These are phyloP conservation scores for Acyrthosiphon pisum DNA, from an alignment of 1,140 invertebrate genomes.

Conservation along the genomic window DNA sequence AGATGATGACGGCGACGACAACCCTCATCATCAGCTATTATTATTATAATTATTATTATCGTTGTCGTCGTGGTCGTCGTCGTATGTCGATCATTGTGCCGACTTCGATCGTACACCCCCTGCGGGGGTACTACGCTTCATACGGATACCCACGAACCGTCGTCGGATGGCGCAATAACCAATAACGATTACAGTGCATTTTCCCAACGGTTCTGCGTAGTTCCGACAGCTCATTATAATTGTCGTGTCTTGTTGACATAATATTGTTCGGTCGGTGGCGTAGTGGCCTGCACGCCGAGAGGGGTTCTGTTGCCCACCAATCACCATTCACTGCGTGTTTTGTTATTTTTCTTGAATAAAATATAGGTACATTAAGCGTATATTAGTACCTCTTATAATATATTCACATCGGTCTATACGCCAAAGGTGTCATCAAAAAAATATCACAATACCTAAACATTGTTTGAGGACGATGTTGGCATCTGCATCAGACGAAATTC, in stretches of 20 bases:
- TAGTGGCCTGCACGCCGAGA: neutral
- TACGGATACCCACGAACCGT: neutral
- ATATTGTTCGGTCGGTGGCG: neutral
- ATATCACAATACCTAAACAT: neutral
- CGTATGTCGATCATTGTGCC: constrained; percentile 17
- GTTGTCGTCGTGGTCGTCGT: neutral
- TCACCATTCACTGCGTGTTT: neutral
- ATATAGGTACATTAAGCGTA: no score
- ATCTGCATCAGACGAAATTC: neutral
- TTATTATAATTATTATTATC: neutral
- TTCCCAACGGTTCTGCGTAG: neutral
- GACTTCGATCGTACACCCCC: neutral
- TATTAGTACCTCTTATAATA: neutral
- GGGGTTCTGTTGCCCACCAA: neutral
- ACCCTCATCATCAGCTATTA: constrained; percentile 27
- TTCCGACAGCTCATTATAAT: neutral
- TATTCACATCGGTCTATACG: neutral
- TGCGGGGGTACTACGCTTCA: neutral
- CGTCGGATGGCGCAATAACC: constrained; percentile 12
- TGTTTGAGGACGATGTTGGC: neutral
- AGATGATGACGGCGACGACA: neutral
- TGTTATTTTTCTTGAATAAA: neutral
- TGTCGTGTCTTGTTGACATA: neutral
- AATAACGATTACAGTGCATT: neutral
- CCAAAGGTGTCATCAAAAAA: neutral